Evolutionary conservation across 2,888 invertebrate species (phyloP), one percentile per base, ranked within the genome.

Genomic region (Platycheirus albimanus): DNA sequence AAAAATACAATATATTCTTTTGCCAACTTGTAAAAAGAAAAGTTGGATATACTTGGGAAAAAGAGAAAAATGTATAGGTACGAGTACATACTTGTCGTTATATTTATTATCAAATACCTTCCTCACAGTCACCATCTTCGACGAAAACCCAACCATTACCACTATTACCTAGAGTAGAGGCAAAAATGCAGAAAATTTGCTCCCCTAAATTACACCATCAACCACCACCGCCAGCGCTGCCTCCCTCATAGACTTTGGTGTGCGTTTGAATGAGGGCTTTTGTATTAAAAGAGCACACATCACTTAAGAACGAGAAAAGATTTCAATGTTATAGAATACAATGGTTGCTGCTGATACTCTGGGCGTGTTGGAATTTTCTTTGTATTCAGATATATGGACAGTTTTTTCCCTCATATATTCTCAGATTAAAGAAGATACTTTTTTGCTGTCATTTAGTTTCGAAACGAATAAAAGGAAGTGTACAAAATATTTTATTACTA

Each of bases 301-400:
- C 11, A 4, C 30, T 33, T 7, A n/a, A 19, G 4, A 28, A 33
- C 33, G 36, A 7, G 47, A 33, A 47, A 38, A 38, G 38, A 11
- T 36, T 8, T 24, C 49, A 71, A 41, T 19, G 19, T 61, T 49
- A 58, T 17, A 49, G 24, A 47, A 54, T 56, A 58, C 38, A 49
- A 54, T 58, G 38, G 43, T 33, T 61, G 30, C 28, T n/a, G n/a
- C 11, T 30, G 24, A 15, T 49, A n/a, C 36, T 15, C 28, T 61
- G 19, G 19, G 24, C 43, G 71, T 72, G 36, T 72, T 51, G 52
- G 52, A 45, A 45, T 52, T 52, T 45, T 52, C 7, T 45, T 63
- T 36, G 52, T 52, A 17, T 63, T 15, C 43, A 33, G 38, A 51
- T 36, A 41, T 11, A 38, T 33, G 38, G 38, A 38, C 15, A 33